Base-by-base conservation (phyloP, 2,797 vertebrate species). In the Hipposideros larvatus region DNA sequence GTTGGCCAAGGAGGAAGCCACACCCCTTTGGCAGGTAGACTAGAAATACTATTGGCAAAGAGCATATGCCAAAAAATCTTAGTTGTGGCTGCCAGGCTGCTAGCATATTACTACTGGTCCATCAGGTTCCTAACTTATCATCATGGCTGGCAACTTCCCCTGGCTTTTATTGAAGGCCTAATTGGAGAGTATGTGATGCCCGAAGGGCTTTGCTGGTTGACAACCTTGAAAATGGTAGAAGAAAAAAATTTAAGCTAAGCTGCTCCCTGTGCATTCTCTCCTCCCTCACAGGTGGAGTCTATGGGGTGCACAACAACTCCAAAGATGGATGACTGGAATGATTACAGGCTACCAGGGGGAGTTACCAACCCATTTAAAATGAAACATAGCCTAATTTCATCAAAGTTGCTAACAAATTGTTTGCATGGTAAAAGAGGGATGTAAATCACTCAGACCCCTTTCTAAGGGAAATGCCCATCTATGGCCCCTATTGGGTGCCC, bases 141-240 rank as follows among this genome's bases (percentile, higher is more conserved):
- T 94, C 59, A 21, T 18, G 66, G 70, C 78, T 95, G 93, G 85
- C 90, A 97, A 70, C 80, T 71, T 75, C 51, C 68, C 68, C n/a
- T 80, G 87, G 95, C 87, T 96, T 98, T 97, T 97, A 98, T 46
- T 86, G 87, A 84, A 83, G 77, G 59, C 55, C 82, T 97, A 97
- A 96, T 94, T 97, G 96, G 94, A 89, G 95, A 95, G 87, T 93
- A 89, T 93, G 66, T 85, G 93, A 82, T 83, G 73, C 94, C 92
- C 16, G 11, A 66, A 95, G 82, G 83, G 70, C 77, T 95, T 80
- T 93, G 41, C 77, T 83, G 43, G 71, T 87, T 95, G 94, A 83
- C 84, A 93, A 31, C 28, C 70, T 96, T 78, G n/a, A 74, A 77
- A 86, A 85, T 37, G 66, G 57, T 79, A 71, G 61, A 92, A 68